Conservation (phyloP, 2,797 vertebrate species). For the Lindbergichthys nudifrons region DNA sequence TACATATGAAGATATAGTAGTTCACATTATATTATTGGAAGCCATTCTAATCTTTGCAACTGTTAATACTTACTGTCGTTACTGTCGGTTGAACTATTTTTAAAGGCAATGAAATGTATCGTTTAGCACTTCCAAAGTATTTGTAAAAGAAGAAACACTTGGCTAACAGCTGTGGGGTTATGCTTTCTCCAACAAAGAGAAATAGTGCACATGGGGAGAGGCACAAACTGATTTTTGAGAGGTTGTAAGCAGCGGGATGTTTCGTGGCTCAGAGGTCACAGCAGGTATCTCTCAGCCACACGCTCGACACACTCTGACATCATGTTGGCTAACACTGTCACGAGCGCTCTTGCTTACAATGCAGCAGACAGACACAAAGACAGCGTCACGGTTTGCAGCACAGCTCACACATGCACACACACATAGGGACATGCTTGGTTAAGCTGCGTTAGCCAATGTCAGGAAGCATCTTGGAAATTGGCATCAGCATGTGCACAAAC, state of each 20-base stretch:
- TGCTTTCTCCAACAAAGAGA: not conserved
- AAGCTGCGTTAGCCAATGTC: slow-evolving; percentile 68
- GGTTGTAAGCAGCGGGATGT: not conserved
- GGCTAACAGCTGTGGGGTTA: not conserved
- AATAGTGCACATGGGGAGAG: not conserved
- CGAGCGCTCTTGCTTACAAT: slow-evolving; percentile 50
- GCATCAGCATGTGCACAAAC: slow-evolving; percentile 51
- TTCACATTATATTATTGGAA: slow-evolving; percentile 30
- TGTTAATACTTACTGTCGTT: slow-evolving; percentile 13
- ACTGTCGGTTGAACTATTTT: slow-evolving; percentile 4
- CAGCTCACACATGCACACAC: slow-evolving; percentile 8
- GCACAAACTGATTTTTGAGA: slow-evolving; percentile 1
- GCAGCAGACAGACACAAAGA: slow-evolving; percentile 59
- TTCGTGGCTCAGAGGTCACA: slow-evolving; percentile 51
- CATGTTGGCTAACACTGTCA: slow-evolving; percentile 61
- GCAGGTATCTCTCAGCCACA: slow-evolving; percentile 57
- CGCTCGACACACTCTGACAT: slow-evolving; percentile 39
- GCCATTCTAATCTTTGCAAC: slow-evolving; percentile 24
- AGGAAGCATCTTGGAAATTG: slow-evolving; percentile 68
- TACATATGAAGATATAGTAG: slow-evolving; percentile 37
- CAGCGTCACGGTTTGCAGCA: slow-evolving; percentile 43
- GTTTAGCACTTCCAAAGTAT: slow-evolving; percentile 13
- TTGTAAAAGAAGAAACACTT: slow-evolving; percentile 8
- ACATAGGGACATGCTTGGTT: slow-evolving; percentile 55
- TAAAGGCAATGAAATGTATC: slow-evolving; percentile 14